phyloP scores from a whole-genome alignment of 2,113 vertebrate species.

The Leptodactylus fuscus region DNA sequence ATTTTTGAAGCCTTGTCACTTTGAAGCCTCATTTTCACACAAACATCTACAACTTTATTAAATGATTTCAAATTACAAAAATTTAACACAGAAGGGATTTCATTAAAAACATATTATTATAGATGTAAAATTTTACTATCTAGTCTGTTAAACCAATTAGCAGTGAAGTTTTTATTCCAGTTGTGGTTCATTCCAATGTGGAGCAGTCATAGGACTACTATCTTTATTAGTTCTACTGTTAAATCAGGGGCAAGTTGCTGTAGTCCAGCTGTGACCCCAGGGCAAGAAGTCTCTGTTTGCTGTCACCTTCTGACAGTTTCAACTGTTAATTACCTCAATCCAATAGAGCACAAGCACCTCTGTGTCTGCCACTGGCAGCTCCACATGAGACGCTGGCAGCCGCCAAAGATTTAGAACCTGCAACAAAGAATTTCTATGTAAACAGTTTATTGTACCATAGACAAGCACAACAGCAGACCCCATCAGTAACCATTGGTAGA shows the following conservation, averaged over 20 bases:
- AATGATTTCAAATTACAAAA: no score
- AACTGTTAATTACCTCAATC: slow-evolving; percentile 81
- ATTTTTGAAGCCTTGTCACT: no score
- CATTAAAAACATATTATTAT: not conserved
- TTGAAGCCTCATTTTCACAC: no score
- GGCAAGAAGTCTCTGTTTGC: slow-evolving; percentile 78
- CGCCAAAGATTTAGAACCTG: slow-evolving; percentile 82
- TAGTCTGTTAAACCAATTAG: not conserved
- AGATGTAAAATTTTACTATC: not conserved
- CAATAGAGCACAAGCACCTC: slow-evolving; percentile 77
- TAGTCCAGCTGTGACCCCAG: slow-evolving; percentile 81
- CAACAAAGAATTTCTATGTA: slow-evolving; percentile 79
- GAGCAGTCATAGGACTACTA: slow-evolving; percentile 73
- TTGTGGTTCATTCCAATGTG: slow-evolving; percentile 64
- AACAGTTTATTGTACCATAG: slow-evolving; percentile 78
- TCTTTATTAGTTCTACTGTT: slow-evolving; percentile 76
- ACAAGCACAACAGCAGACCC: slow-evolving; percentile 69
- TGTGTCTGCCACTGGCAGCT: slow-evolving; percentile 82
- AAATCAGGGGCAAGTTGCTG: slow-evolving; percentile 75
- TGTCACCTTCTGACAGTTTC: slow-evolving; percentile 78
- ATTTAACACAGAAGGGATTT: no score
- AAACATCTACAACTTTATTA: no score
- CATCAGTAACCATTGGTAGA: slow-evolving; percentile 72
- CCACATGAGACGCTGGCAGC: slow-evolving; percentile 71
- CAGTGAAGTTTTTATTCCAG: not conserved